These are phyloP conservation scores for Thelaira solivaga DNA, from an alignment of 2,888 invertebrate genomes.

Conservation along the genomic window DNA sequence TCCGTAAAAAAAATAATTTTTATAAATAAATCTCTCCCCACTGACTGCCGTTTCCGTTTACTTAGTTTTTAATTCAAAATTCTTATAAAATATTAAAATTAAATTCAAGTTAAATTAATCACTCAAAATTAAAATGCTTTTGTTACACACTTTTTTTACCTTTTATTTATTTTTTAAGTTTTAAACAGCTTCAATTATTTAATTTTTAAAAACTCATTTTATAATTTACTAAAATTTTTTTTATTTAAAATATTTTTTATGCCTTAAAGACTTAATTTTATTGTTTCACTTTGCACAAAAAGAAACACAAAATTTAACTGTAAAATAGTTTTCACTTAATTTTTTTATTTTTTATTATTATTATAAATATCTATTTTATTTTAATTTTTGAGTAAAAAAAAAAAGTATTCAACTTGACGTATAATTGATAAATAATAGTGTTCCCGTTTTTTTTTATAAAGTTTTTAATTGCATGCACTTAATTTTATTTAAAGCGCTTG, in stretches of 20 bases:
- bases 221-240: not conserved
- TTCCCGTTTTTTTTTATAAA: not conserved
- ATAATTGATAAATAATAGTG: constrained; percentile 23
- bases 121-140: no score
- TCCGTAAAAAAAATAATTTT: no score
- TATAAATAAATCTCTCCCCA: no score
- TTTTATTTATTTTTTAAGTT: no score
- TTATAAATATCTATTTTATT: no score
- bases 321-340: constrained; percentile 9
- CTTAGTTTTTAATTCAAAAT: no score
- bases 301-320: not conserved
- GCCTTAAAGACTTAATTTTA: not conserved
- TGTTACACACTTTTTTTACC: no score
- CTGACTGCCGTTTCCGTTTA: no score
- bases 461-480: constrained; percentile 2
- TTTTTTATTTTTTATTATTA: no score
- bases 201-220: not conserved
- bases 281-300: not conserved
- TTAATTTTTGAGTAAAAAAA: not conserved
- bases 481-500: constrained; percentile 18
- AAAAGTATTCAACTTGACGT: constrained; percentile 16
- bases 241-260: not conserved
- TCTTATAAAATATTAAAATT: no score
- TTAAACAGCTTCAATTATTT: no score
- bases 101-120: no score